Percentiles rank a stretch among this genome's conserved stretches.
Conservation (phyloP, 2,888 invertebrate genomes). For the Dolichopus griseipennis region DNA sequence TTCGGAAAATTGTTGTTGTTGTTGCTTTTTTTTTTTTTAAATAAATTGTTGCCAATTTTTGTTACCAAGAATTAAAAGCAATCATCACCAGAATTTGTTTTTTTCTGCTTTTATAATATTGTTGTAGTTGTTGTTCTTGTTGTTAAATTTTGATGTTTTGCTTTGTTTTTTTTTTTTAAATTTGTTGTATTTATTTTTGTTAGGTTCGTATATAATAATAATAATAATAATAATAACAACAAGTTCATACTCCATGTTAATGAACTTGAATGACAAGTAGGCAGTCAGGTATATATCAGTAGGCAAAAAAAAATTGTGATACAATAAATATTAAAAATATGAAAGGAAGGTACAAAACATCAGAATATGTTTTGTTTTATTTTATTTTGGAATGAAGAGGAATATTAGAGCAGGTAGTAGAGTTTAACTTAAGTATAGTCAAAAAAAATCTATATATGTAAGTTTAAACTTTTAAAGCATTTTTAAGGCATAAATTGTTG, state of each 20-base stretch:
- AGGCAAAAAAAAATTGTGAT: neutral
- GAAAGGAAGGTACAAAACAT: neutral
- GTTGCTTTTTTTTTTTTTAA: neutral
- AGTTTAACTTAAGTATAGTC: neutral
- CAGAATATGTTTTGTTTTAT: no score
- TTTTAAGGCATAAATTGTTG: no score
- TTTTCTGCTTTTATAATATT: no score
- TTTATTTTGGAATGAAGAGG: no score
- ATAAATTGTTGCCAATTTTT: neutral
- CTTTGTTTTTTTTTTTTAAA: neutral
- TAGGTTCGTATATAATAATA: no score
- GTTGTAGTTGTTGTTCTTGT: neutral
- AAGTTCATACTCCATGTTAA: slow-evolving; percentile 2
- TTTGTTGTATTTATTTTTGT: neutral
- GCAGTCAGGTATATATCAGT: neutral
- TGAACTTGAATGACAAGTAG: slow-evolving; percentile 6
- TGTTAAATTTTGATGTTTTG: no score
- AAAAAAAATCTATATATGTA: no score
- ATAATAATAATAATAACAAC: no score
- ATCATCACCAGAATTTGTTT: neutral
- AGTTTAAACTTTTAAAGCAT: neutral
- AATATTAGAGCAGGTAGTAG: neutral
- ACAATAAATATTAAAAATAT: no score
- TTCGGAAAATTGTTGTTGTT: neutral
- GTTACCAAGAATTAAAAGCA: neutral